Base-by-base conservation (phyloP, 2,888 invertebrate genomes). In the Trissonchulus sp. region DNA sequence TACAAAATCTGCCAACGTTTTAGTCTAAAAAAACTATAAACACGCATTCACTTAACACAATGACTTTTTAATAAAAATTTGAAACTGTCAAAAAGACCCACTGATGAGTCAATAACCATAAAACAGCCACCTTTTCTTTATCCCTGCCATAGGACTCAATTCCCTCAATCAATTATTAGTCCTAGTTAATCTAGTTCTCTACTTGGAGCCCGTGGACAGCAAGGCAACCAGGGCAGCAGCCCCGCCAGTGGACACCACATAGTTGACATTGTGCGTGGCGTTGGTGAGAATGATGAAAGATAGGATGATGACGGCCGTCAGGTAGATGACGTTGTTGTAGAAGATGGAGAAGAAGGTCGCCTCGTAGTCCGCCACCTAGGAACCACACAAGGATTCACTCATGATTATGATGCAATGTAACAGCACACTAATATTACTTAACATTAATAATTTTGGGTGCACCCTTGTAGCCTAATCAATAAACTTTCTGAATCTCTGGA, bases 291-390 rank as follows among this genome's bases (percentile, higher is more conserved):
- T 84, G 87, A 94, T 97, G 88, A 98, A 99, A 82, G 97, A 97
- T 80, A 91, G 90, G 79, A 97, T 89, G 80, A 99, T 93, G 74
- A 98, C 92, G 77, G 97, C 89, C 75, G 94, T 92, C 86, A 98
- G 88, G 88, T 94, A 99, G 78, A 99, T 87, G 30, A 97, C 93
- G 84, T 99, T 99, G 88, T 97, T 99, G 89, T 97, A 99, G 88
- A 99, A 99, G 83, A 99, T 97, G 71, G 98, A 92, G 86, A 94
- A 97, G 0, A 96, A 97, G 48, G 97, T 99, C 0, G 99, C 97
- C 87, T 99, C 98, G 84, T 95, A 97, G 85, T 99, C 99, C 33
- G 98, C 98, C 71, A 83, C 71, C 71, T 69, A 48, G 36, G 34
- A 69, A 69, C 3, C 8, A 65, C 65, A 65, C 8, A 15, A 65